phyloP scores from a whole-genome alignment of 2,797 vertebrate genomes.

The Atherinosoma microstoma region DNA sequence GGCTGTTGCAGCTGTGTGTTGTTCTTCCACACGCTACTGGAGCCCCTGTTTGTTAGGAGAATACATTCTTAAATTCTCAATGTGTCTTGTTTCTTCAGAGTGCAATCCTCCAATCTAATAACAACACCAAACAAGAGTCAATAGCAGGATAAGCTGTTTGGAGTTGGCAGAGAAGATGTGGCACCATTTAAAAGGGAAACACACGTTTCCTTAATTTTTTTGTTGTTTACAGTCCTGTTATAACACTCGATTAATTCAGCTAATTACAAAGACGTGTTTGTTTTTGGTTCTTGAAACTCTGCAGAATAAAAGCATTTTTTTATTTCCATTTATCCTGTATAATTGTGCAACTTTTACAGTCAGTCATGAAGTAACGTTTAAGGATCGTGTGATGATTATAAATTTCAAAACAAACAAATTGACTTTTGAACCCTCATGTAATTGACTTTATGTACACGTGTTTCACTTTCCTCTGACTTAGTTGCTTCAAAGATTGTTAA shows the following conservation, averaged over 20 bases:
- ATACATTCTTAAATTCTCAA: too few relatives aligned
- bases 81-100: too few relatives aligned
- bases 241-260: not conserved
- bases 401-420: not conserved
- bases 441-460: not conserved
- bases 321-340: not conserved
- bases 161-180: too few relatives aligned
- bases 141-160: too few relatives aligned
- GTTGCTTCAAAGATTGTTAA: constrained; percentile 39
- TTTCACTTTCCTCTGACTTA: constrained; percentile 24
- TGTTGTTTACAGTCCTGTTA: not conserved
- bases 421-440: not conserved
- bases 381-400: not conserved
- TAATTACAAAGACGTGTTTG: not conserved
- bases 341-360: not conserved
- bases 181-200: too few relatives aligned
- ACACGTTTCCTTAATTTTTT: too few relatives aligned
- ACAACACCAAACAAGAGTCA: too few relatives aligned
- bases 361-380: not conserved
- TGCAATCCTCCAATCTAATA: too few relatives aligned
- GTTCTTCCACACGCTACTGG: too few relatives aligned
- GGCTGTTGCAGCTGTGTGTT: too few relatives aligned
- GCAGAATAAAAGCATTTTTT: too few relatives aligned
- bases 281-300: not conserved
- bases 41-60: too few relatives aligned